Conservation (phyloP, 2,113 vertebrate species). For the Equus quagga region DNA sequence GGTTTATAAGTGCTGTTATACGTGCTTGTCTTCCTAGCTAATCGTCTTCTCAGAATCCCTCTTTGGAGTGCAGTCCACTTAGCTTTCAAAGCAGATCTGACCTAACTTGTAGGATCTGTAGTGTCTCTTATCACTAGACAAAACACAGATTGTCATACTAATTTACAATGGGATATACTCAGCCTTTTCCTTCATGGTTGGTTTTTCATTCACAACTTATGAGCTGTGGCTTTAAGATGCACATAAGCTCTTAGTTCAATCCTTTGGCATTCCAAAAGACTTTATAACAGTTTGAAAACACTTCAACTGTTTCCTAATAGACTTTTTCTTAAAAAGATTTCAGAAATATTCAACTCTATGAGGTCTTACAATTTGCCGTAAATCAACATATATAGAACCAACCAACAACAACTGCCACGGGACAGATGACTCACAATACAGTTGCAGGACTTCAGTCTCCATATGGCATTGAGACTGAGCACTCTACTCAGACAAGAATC, state of each 20-base stretch:
- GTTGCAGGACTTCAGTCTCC: background rate
- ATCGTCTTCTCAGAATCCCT: conserved; percentile 2
- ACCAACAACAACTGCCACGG: background rate
- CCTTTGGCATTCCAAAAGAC: background rate
- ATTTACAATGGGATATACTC: background rate
- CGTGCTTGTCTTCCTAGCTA: background rate
- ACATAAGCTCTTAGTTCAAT: conserved; percentile 52
- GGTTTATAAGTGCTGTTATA: background rate
- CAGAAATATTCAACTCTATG: background rate
- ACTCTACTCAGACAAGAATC: background rate
- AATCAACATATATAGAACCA: background rate
- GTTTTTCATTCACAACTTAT: background rate
- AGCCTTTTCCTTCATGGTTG: background rate
- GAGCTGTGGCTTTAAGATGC: conserved; percentile 22
- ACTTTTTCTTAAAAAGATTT: conserved; percentile 15
- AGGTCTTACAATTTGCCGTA: background rate
- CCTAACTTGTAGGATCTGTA: background rate
- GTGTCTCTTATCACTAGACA: background rate
- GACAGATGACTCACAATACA: background rate
- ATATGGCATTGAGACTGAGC: background rate
- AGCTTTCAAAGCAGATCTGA: conserved; percentile 22
- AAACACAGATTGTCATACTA: conserved; percentile 33
- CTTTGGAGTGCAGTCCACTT: background rate
- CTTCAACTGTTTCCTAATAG: background rate
- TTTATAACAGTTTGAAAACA: conserved; percentile 20